Evolutionary conservation across 2,113 vertebrate genomes (phyloP).

Genomic region (Phalacrocorax carbo): DNA sequence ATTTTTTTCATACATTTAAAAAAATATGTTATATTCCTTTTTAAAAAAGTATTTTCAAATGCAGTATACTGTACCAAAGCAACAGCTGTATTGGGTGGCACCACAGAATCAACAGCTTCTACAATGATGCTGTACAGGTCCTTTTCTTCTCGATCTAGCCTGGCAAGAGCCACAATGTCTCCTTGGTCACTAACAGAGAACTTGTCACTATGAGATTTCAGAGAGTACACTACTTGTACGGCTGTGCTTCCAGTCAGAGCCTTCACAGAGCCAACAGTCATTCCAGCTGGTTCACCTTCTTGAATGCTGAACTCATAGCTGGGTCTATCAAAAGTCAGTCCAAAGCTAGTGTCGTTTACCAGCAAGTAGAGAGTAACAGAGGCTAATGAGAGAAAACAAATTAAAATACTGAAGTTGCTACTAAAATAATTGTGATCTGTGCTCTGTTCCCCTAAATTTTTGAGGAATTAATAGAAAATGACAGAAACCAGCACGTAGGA

Average conservation of each 20-base stretch:
- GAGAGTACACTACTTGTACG: conserved; percentile 55
- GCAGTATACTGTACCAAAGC: conserved; percentile 59
- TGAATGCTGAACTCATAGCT: conserved; percentile 74
- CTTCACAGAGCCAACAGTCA: conserved; percentile 66
- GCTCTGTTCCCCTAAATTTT: background rate
- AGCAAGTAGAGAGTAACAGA: conserved; percentile 67
- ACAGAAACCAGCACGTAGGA: background rate
- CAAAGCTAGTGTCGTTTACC: conserved; percentile 19
- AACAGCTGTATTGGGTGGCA: conserved; percentile 69
- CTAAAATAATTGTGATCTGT: background rate
- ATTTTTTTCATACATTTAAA: background rate
- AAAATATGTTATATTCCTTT: background rate
- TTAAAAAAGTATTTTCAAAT: background rate
- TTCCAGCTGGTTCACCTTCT: conserved; percentile 57
- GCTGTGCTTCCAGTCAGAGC: conserved; percentile 59
- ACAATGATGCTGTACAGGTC: conserved; percentile 73
- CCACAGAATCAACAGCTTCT: conserved; percentile 73
- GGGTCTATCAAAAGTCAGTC: conserved; percentile 65
- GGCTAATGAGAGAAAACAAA: conserved; percentile 48
- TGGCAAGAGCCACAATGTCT: conserved; percentile 17
- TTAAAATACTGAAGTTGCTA: background rate
- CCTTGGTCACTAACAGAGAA: conserved; percentile 73
- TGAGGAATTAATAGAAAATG: background rate
- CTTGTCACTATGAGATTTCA: conserved; percentile 65
- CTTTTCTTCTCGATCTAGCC: conserved; percentile 71